A percentile compares a stretch with the other conserved stretches of the same genome.
phyloP scores from a whole-genome alignment of 2,113 vertebrate genomes.

The Cromileptes altivelis region DNA sequence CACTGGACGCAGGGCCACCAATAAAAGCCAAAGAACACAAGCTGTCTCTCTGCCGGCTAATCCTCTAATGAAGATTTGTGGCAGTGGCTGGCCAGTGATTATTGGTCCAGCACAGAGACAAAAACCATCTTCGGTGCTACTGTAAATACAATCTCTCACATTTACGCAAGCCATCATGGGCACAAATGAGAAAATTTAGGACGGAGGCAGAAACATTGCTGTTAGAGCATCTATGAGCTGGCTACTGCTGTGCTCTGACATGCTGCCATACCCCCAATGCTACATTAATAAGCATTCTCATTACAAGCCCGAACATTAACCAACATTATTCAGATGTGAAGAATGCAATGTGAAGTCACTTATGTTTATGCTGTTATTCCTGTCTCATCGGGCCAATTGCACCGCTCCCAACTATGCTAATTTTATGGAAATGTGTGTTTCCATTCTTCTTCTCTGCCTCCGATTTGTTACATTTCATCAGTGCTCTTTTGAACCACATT shows the following conservation, averaged over 20 bases:
- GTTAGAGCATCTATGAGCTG: neutral
- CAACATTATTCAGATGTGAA: slow-evolving; percentile 61
- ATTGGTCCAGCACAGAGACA: slow-evolving; percentile 69
- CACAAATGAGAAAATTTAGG: slow-evolving; percentile 58
- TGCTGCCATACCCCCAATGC: slow-evolving; percentile 31
- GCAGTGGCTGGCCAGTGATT: slow-evolving; percentile 76
- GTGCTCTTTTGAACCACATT: slow-evolving; percentile 51
- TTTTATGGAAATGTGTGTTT: slow-evolving; percentile 77
- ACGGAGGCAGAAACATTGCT: slow-evolving; percentile 18
- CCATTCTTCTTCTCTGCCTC: slow-evolving; percentile 36
- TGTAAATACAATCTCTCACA: slow-evolving; percentile 76
- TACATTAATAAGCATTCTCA: slow-evolving; percentile 51
- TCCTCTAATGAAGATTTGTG: slow-evolving; percentile 85
- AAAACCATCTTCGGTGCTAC: slow-evolving; percentile 67
- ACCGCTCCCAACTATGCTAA: slow-evolving; percentile 67
- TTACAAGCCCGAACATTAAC: slow-evolving; percentile 61
- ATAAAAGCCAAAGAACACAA: slow-evolving; percentile 75
- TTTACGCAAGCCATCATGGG: slow-evolving; percentile 63
- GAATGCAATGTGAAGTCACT: slow-evolving; percentile 46
- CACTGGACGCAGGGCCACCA: slow-evolving; percentile 48
- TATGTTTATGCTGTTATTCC: slow-evolving; percentile 45
- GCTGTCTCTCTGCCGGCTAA: slow-evolving; percentile 78
- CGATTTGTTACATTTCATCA: slow-evolving; percentile 64
- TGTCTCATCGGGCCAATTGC: slow-evolving; percentile 56
- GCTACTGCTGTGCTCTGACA: slow-evolving; percentile 15